Evolutionary conservation across 2,113 vertebrate species (phyloP), one percentile per base, ranked within the genome.

Genomic region (Periophthalmus modestus): DNA sequence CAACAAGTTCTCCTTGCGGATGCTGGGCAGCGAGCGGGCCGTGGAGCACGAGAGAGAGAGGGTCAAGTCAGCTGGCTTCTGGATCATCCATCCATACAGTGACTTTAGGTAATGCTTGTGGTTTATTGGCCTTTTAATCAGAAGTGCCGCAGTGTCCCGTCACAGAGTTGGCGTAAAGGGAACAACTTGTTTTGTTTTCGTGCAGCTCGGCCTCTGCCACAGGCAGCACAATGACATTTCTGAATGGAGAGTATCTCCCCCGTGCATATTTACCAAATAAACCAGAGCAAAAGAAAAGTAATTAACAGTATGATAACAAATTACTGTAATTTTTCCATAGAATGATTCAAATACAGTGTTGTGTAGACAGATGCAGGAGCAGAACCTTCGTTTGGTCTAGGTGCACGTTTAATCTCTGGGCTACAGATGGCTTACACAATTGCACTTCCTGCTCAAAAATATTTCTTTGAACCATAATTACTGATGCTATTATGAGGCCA

Each of bases 1-100:
- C 94, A 99, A 99, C 96, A 99, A 99, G 95, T 99, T 99, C 93
- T 99, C 98, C 77, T 94, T 99, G 88, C 94, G 97, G 92, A 98
- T 99, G 98, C 94, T 99, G 90, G 98, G 98, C 66, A 99, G 97
- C 76, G 96, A 99, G 91, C 96, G 98, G 92, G 98, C 98, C 52
- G 98, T 99, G 91, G 98, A 99, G 91, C 93, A 96, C 18, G 98
- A 99, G 84, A 95, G 98, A 82, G 96, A 99, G 81, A 93, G 98
- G 69, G 97, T 99, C 43, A 99, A 98, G 82, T 96, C 97, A 4
- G 98, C 96, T 2, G 98, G 98, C 61, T 98, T 98, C 92, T 99
- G 98, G 98, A 99, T 99, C 88, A 97, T 99, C 92, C 98, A 99
- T 74, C 97, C 98, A 0, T 99, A 99, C 94, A 99, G 98, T 87